Conservation (phyloP, 2,888 invertebrate species). For the Caenorhabditis imperialis region DNA sequence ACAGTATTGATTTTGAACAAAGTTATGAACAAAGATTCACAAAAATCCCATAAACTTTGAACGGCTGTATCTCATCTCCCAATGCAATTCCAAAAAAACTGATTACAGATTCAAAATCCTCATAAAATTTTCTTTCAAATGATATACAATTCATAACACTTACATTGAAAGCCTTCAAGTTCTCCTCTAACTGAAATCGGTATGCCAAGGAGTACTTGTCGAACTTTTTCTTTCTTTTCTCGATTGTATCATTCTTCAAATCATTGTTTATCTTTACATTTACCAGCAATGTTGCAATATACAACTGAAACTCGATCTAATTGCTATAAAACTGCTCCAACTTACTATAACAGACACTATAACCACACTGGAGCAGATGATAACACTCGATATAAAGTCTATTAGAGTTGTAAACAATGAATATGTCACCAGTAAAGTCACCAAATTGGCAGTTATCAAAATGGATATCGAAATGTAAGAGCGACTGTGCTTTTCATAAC, state of each 20-base stretch:
- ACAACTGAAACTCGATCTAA: constrained; percentile 13
- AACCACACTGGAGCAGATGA: constrained; percentile 17
- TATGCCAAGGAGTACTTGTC: constrained; percentile 30
- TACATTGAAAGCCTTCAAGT: constrained; percentile 26
- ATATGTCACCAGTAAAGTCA: constrained; percentile 9
- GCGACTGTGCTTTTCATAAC: constrained; percentile 30
- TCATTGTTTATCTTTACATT: constrained; percentile 18
- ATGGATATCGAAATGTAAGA: constrained; percentile 23
- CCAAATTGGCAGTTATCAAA: not conserved
- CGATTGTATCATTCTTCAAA: constrained; percentile 11
- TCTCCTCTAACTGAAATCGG: constrained; percentile 40
- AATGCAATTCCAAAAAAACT: no score
- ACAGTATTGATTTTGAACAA: no score
- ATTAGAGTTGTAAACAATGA: constrained; percentile 15
- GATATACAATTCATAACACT: no score
- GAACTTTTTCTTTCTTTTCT: constrained; percentile 15
- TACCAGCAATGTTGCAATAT: constrained; percentile 10
- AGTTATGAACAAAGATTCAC: no score
- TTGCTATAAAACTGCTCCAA: no score
- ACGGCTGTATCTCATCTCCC: no score
- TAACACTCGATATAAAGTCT: not conserved
- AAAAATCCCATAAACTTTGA: no score
- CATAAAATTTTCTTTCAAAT: no score
- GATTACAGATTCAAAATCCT: no score
- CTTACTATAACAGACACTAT: constrained; percentile 21